phyloP scores from a whole-genome alignment of 1,140 invertebrate species.

The Drosophila burlai region DNA sequence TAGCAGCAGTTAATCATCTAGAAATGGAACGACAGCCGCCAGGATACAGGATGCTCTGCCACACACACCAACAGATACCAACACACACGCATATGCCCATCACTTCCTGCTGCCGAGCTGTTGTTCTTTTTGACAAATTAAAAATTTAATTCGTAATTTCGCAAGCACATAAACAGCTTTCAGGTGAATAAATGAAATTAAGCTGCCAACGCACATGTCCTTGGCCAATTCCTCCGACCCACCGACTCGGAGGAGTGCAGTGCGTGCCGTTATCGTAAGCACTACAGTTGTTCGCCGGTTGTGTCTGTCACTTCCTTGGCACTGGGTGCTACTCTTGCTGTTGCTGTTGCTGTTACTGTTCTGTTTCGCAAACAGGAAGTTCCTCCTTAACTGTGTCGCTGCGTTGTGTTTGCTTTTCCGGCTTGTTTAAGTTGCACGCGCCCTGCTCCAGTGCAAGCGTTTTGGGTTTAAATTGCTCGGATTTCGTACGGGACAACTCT shows the following conservation, averaged over 20 bases:
- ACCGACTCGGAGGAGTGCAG: slow-evolving; percentile 16
- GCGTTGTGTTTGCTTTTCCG: slow-evolving; percentile 79
- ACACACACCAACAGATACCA: slow-evolving; percentile 19
- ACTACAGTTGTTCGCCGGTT: slow-evolving; percentile 13
- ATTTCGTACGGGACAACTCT: slow-evolving; percentile 45
- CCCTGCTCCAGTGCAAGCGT: slow-evolving; percentile 69
- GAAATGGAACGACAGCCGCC: slow-evolving; percentile 60
- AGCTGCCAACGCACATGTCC: slow-evolving; percentile 68
- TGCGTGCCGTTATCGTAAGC: slow-evolving; percentile 43
- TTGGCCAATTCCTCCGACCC: slow-evolving; percentile 43
- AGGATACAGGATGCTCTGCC: slow-evolving; percentile 46
- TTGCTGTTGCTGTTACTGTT: slow-evolving; percentile 7
- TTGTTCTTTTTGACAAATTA: slow-evolving; percentile 75
- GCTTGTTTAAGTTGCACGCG: slow-evolving; percentile 81
- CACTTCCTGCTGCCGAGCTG: slow-evolving; percentile 37
- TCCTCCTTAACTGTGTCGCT: slow-evolving; percentile 80
- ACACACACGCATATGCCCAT: slow-evolving; percentile 4
- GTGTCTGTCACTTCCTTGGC: slow-evolving; percentile 53
- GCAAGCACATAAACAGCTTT: slow-evolving; percentile 77
- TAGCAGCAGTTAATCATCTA: slow-evolving; percentile 73
- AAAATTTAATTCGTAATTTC: slow-evolving; percentile 83
- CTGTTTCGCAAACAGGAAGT: slow-evolving; percentile 68
- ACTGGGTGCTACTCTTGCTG: slow-evolving; percentile 8
- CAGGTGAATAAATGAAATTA: slow-evolving; percentile 81
- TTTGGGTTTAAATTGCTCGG: slow-evolving; percentile 80